Base-by-base conservation (phyloP, 1,140 invertebrate genomes). In the Bombus confusus region DNA sequence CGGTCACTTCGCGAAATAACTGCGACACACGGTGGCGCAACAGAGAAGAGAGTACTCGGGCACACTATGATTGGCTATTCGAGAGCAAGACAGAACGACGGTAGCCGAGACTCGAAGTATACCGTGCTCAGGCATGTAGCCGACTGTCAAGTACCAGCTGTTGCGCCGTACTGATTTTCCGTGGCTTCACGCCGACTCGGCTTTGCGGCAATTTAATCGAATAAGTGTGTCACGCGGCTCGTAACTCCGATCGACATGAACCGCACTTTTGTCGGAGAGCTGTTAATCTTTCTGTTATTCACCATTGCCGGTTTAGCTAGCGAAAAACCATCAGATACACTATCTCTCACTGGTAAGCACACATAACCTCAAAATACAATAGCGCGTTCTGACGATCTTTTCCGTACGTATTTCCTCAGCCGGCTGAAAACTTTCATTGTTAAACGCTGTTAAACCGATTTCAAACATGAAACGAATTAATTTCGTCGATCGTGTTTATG, bases 101-200 rank as follows among this genome's bases (percentile, higher is more conserved):
- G 57, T 6, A n/a, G 31, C 43, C 43, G 59, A 39, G 22, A n/a
- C 34, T 39, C 59, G 76, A 66, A 64, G 52, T 83, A 68, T 77
- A 62, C 64, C 68, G 80, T 72, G 88, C 71, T 78, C 80, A 34
- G 62, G 85, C 85, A 80, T 69, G 66, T 86, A 80, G 80, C 76
- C 85, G 76, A 89, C 84, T 86, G 72, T 89, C 64, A 77, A 85
- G 47, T 83, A 76, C 84, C 91, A 92, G 91, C 91, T 92, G 91
- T 92, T 91, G 87, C 89, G 73, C 78, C 59, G 77, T 91, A 73
- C 66, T 43, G 76, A 83, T 86, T 80, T 80, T 83, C 62, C 73
- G 62, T 74, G 37, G 52, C 47, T 66, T 66, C 64, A 80, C 87
- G 78, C 79, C 82, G 69, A 68, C 75, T 75, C 34, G 15, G 52